A percentile compares a stretch with the other conserved stretches of the same genome.
These are phyloP conservation scores for Melanotaenia pygmaea DNA, from an alignment of 2,797 vertebrate species.

Conservation along the genomic window DNA sequence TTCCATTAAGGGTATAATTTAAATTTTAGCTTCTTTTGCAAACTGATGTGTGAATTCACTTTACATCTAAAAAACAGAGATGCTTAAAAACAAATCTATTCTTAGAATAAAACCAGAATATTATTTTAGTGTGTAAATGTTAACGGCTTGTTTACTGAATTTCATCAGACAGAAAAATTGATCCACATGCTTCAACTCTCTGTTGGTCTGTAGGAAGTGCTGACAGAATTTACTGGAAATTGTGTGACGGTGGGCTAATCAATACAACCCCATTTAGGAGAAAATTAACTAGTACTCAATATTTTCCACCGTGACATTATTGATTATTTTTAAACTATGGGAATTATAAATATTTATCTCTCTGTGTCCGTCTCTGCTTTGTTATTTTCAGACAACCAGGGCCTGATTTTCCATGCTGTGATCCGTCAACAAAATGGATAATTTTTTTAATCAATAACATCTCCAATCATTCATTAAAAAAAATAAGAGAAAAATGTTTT, in stretches of 20 bases:
- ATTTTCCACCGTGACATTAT: conserved; percentile 1
- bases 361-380: background rate
- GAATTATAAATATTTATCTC: background rate
- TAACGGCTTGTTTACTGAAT: background rate
- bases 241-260: background rate
- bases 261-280: conserved; percentile 5
- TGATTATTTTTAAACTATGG: conserved; percentile 1
- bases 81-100: background rate
- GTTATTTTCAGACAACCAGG: background rate
- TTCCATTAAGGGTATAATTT: background rate
- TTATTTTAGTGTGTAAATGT: background rate
- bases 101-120: background rate
- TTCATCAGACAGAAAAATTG: background rate
- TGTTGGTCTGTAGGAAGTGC: conserved; percentile 5
- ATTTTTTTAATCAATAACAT: background rate
- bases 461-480: background rate
- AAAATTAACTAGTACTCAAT: conserved; percentile 11
- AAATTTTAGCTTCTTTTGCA: background rate
- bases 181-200: background rate
- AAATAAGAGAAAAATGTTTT: too few relatives aligned
- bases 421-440: background rate
- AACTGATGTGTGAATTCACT: too few relatives aligned
- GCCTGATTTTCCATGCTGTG: background rate
- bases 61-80: background rate
- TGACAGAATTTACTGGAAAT: conserved; percentile 5